Evolutionary conservation across 2,113 vertebrate species (phyloP).

Genomic region (Dromas ardeola): DNA sequence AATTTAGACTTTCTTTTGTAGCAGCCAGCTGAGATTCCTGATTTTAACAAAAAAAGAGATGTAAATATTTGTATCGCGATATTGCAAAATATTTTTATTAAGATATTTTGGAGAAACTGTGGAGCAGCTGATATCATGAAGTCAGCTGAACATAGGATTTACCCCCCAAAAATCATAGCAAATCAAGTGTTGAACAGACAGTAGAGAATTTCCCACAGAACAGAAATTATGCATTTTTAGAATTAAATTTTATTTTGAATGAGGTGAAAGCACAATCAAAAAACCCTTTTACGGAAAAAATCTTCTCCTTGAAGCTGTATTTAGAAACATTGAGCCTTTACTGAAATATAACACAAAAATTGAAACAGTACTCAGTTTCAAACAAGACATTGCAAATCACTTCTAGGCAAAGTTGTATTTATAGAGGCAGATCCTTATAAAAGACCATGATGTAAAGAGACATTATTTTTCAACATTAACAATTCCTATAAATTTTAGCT

Average conservation of each 20-base stretch:
- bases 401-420: neutral
- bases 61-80: neutral
- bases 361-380: neutral
- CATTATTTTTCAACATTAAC: neutral
- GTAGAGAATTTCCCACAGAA: neutral
- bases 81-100: neutral
- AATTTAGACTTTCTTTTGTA: neutral
- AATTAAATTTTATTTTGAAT: neutral
- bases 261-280: neutral
- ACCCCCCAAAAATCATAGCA: rapidly evolving
- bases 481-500: neutral
- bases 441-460: neutral
- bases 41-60: neutral
- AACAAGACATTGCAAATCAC: neutral
- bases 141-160: neutral
- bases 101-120: neutral
- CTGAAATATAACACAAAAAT: neutral
- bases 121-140: neutral
- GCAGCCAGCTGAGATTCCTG: neutral
- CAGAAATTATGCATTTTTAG: neutral
- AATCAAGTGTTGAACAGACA: neutral
- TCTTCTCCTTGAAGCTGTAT: neutral
- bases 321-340: neutral
- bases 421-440: neutral
- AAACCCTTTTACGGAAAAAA: neutral